Base-by-base conservation (phyloP, 2,797 vertebrate genomes). In the Gadopsis marmoratus region DNA sequence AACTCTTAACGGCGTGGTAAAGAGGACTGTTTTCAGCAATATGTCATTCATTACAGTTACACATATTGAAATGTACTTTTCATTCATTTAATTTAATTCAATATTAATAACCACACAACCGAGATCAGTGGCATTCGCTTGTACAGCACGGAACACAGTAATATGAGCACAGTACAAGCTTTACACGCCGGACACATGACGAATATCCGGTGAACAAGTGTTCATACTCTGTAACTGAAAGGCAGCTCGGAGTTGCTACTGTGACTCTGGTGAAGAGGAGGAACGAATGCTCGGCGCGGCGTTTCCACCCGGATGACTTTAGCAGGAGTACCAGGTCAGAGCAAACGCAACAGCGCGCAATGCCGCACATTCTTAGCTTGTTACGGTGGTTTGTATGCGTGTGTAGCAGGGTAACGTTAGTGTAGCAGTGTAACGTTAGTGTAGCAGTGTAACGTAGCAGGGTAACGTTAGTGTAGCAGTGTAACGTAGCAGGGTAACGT, bases 241-340 rank as follows among this genome's bases (percentile, higher is more conserved):
- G 4, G 14, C 31, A 50, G 41, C 4, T 7, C 5, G 7, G 7
- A 5, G 51, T 19, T 1, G 21, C 41, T 37, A 4, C 10, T 26
- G 23, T 47, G 2, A 8, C 17, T 6, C 0, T 47, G 37, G 17
- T 4, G 17, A 58, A 26, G 69, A 26, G 83, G 88, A 92, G 83
- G 88, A 92, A 91, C 81, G 0, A 0, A 0, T 17, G 35, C 5
- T 10, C 61, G 3, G 43, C 19, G n/a, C 74, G 9, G 13, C 23
- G 87, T 92, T 93, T 93, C 89, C 66, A 12, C 0, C 58, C 93
- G 93, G 92, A 88, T 0, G 67, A n/a, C 19, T 86, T 60, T 45
- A 29, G 12, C 41, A 4, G 80, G 7, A 16, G 88, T 1, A 91
- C 87, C 82, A 71, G 63, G 55, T 73, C 58, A 79, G 71, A 61